A percentile compares a stretch with the other conserved stretches of the same genome.
These are phyloP conservation scores for Psephotus haematonotus DNA, from an alignment of 2,113 vertebrate species.

Conservation along the genomic window DNA sequence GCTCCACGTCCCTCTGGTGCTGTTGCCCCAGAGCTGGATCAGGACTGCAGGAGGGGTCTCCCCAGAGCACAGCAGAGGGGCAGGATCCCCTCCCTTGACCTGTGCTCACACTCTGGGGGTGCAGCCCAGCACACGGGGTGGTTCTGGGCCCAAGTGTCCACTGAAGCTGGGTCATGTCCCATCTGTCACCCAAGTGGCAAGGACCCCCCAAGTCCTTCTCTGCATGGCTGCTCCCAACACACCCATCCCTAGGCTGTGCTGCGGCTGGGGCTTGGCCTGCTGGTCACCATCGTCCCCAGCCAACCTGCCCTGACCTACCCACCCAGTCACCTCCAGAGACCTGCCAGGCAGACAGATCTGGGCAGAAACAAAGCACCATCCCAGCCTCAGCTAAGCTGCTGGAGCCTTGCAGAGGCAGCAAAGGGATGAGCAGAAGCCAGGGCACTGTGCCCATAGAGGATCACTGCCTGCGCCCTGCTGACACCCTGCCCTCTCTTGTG, in stretches of 20 bases:
- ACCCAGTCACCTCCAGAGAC: rapidly evolving
- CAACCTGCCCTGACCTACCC: neutral
- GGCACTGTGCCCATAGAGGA: rapidly evolving
- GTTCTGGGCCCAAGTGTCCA: rapidly evolving
- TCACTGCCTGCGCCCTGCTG: neutral
- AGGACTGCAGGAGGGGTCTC: neutral
- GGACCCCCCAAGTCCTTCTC: neutral
- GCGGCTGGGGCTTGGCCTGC: neutral
- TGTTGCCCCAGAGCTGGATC: neutral
- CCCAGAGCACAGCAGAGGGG: neutral
- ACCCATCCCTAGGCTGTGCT: neutral
- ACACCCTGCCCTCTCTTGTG: neutral
- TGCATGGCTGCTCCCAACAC: neutral
- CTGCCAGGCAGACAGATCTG: rapidly evolving
- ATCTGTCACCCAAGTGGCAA: neutral
- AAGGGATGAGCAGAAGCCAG: neutral
- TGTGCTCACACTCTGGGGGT: rapidly evolving
- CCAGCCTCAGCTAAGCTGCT: rapidly evolving
- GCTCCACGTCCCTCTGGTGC: neutral
- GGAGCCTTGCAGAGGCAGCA: neutral
- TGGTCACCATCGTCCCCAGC: neutral
- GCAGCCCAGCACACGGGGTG: neutral
- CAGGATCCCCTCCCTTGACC: neutral
- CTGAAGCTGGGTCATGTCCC: neutral
- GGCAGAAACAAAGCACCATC: neutral